These are phyloP conservation scores for Dasyornis broadbenti DNA, from an alignment of 2,113 vertebrate species.

Conservation along the genomic window DNA sequence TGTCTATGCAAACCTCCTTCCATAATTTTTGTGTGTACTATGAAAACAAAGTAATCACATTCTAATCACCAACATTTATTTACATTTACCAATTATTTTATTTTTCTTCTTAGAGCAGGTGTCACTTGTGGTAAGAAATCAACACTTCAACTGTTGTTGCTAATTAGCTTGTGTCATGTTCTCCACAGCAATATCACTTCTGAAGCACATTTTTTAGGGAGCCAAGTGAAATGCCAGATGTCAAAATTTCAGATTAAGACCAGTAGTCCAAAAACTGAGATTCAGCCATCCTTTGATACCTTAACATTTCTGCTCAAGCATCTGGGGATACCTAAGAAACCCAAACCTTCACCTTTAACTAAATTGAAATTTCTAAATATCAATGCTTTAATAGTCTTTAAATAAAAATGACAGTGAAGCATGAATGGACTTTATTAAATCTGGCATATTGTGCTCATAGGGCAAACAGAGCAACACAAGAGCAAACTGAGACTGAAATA, in stretches of 20 bases:
- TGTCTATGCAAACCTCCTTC: not conserved
- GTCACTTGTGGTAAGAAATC: slow-evolving; percentile 8
- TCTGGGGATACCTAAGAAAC: not conserved
- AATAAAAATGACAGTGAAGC: not conserved
- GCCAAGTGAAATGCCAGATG: not conserved
- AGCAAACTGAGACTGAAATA: not conserved
- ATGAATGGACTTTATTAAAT: not conserved
- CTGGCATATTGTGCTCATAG: not conserved
- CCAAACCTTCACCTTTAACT: not conserved
- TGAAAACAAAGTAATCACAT: not conserved
- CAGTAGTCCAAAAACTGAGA: not conserved
- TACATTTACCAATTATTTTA: not conserved
- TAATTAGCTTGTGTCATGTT: not conserved
- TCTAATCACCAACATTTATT: not conserved
- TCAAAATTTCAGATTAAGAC: not conserved
- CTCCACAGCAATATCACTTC: not conserved
- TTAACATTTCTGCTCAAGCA: not conserved
- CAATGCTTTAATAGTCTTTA: not conserved
- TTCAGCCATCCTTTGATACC: not conserved
- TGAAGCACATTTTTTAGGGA: not conserved
- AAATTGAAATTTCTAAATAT: slow-evolving; percentile 16
- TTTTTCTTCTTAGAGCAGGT: not conserved
- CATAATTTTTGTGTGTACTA: not conserved
- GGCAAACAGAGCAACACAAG: not conserved
- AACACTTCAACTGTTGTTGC: not conserved